These are phyloP conservation scores for Zeus faber DNA, from an alignment of 2,113 vertebrate genomes.

Conservation along the genomic window DNA sequence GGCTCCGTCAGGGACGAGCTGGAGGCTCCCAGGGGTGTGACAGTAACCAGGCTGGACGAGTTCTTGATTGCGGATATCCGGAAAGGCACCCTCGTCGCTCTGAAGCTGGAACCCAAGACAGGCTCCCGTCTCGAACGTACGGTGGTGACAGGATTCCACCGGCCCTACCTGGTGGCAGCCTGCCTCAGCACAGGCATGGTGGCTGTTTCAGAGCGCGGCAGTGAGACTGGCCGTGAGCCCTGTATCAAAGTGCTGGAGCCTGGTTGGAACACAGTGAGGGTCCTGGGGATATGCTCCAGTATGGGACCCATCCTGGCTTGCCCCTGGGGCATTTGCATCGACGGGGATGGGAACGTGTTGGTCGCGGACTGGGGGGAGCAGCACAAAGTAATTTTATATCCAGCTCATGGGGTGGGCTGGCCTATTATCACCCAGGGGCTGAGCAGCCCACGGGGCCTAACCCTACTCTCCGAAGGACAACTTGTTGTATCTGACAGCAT, in stretches of 20 bases:
- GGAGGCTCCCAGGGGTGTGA: conserved; percentile 77
- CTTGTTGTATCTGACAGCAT: conserved; percentile 79
- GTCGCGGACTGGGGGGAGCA: conserved; percentile 77
- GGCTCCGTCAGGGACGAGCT: conserved; percentile 62
- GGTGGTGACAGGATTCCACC: conserved; percentile 74
- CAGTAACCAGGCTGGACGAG: conserved; percentile 66
- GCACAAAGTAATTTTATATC: conserved; percentile 72
- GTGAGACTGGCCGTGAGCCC: conserved; percentile 63
- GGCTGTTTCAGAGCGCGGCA: conserved; percentile 77
- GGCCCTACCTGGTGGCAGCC: conserved; percentile 75
- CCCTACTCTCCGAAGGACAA: conserved; percentile 66
- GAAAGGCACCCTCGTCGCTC: conserved; percentile 68
- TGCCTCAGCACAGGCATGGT: conserved; percentile 67
- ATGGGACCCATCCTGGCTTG: conserved; percentile 71
- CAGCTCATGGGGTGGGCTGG: conserved; percentile 60
- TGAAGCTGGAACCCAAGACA: conserved; percentile 68
- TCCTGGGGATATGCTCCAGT: conserved; percentile 69
- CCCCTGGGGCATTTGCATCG: conserved; percentile 80
- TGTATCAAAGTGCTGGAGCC: conserved; percentile 78
- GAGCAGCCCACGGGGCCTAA: conserved; percentile 76
- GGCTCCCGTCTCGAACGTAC: conserved; percentile 68
- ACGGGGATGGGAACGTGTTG: conserved; percentile 71
- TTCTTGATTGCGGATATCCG: conserved; percentile 79
- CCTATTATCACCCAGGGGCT: conserved; percentile 68
- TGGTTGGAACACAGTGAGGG: conserved; percentile 71